These are phyloP conservation scores for Xestia c-nigrum DNA, from an alignment of 2,888 invertebrate species.

Conservation along the genomic window DNA sequence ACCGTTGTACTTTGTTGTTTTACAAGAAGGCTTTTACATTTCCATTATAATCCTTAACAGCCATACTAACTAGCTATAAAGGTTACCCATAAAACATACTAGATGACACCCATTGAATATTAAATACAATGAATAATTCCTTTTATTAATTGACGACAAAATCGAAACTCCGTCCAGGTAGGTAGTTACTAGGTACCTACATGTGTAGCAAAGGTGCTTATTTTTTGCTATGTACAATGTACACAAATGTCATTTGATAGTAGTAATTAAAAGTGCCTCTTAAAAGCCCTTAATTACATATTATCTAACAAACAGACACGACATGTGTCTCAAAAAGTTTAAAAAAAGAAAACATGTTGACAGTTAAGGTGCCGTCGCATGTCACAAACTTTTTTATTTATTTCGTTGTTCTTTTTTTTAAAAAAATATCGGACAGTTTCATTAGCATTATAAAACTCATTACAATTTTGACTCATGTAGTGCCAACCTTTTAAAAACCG, in stretches of 20 bases:
- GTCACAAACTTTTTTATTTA: conserved; percentile 1
- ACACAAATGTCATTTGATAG: conserved; percentile 65
- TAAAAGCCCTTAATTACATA: conserved; percentile 71
- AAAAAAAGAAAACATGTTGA: conserved; percentile 44
- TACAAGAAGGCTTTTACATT: conserved; percentile 21
- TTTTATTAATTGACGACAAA: conserved; percentile 40
- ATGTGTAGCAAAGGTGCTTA: conserved; percentile 51
- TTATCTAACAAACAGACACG: conserved; percentile 67
- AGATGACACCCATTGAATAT: conserved; percentile 34
- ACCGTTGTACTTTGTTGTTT: neutral
- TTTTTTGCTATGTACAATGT: conserved; percentile 60
- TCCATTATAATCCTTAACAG: conserved; percentile 16
- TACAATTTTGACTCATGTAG: conserved; percentile 28
- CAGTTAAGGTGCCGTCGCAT: conserved; percentile 47
- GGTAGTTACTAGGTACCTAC: neutral
- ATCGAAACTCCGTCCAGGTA: conserved; percentile 28
- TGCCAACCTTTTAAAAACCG: conserved; percentile 17
- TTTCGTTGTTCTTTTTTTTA: conserved; percentile 12
- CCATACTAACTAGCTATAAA: conserved; percentile 29
- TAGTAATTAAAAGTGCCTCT: conserved; percentile 72
- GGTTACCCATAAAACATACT: conserved; percentile 41
- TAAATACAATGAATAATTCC: conserved; percentile 41
- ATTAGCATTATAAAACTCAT: conserved; percentile 55
- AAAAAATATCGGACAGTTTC: conserved; percentile 14
- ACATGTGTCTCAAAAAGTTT: conserved; percentile 42